Evolutionary conservation across 2,888 invertebrate genomes (phyloP), one percentile per base, ranked within the genome.

Genomic region (Amphimallon solstitiale): DNA sequence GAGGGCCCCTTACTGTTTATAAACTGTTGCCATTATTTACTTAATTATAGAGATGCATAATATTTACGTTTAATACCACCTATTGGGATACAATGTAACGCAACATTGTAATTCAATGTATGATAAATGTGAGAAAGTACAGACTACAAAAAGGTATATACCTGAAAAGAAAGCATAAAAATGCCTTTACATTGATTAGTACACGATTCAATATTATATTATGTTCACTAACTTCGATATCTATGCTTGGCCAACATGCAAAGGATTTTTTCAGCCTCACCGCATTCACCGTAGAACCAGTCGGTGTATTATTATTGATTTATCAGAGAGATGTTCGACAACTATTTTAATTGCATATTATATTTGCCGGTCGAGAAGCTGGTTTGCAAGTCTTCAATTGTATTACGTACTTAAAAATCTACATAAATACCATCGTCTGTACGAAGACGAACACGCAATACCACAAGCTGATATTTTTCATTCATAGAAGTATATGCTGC

Each of bases 281-380:
- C 23, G 23, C 23, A 51, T 51, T 15, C 17, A 52, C 37, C 12
- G 5, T 23, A 51, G 34, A 51, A 51, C 52, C 37, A 17, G 37
- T 52, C 35, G 34, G 52, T 52, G 35, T 52, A 35, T 52, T 52
- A 35, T 52, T 52, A 52, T 52, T 52, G 52, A 52, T 52, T 52
- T 52, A 52, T 52, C 52, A 52, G 37, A 52, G 35, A 52, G 52
- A 52, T 37, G 52, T 52, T 52, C 35, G 52, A 52, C 52, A 35
- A 52, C 17, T 35, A 52, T 52, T 52, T 52, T 52, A 52, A 52
- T 52, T 52, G 52, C 35, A 35, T 52, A 52, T 52, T 52, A 52
- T 52, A 52, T 52, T 52, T 52, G 52, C 52, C 17, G 17, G 19
- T 17, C n/a, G 52, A 52, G 52, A 17, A 52, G 35, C 52, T 52